Evolutionary conservation across 1,140 invertebrate species (phyloP).

Genomic region (Drosophila auraria): DNA sequence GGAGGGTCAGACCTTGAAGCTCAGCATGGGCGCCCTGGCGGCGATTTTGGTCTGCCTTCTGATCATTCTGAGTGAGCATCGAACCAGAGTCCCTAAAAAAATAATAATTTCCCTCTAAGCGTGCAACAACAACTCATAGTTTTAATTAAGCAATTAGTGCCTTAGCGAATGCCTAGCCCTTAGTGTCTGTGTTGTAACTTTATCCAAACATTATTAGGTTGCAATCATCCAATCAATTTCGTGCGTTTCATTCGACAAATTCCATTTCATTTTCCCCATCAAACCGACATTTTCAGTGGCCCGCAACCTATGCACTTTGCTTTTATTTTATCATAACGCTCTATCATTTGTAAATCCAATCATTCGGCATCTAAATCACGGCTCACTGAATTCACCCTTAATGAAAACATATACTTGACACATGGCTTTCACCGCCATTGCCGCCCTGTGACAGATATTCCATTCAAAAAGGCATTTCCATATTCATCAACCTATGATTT

Average conservation of each 20-base stretch:
- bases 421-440: constrained; percentile 25
- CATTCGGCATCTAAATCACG: constrained; percentile 58
- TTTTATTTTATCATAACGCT: constrained; percentile 47
- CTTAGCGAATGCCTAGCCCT: constrained; percentile 62
- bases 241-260: constrained; percentile 34
- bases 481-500: constrained; percentile 41
- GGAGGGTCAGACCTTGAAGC: constrained; percentile 95
- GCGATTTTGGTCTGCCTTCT: constrained; percentile 97
- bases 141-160: constrained; percentile 60
- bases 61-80: constrained; percentile 95
- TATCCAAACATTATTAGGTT: constrained; percentile 52
- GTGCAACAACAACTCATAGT: constrained; percentile 55
- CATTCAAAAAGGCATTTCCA: constrained; percentile 41
- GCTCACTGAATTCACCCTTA: constrained; percentile 51
- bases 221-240: constrained; percentile 39
- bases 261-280: constrained; percentile 44
- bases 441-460: constrained; percentile 41
- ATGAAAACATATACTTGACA: constrained; percentile 34
- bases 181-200: constrained; percentile 35
- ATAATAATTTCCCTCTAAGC: constrained; percentile 4
- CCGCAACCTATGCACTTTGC: constrained; percentile 17
- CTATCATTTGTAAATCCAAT: constrained; percentile 65
- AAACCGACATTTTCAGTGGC: constrained; percentile 25
- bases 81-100: background rate
- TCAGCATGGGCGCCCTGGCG: constrained; percentile 96